Percentiles rank a stretch among this genome's conserved stretches.
These are phyloP conservation scores for Leguminivora glycinivorella DNA, from an alignment of 1,140 invertebrate genomes.

Conservation along the genomic window DNA sequence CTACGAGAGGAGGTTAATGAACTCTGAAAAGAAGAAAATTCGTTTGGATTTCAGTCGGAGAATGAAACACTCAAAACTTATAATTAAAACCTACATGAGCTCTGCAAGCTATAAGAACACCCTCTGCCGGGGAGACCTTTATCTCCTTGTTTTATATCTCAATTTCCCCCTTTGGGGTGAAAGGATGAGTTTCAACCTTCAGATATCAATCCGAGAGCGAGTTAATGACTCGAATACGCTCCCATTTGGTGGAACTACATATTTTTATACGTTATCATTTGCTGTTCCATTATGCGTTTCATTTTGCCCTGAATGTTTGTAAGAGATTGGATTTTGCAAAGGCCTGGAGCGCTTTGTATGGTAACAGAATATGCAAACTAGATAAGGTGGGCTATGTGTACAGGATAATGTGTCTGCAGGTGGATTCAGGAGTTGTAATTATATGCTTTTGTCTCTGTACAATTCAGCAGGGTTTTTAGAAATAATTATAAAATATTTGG, in stretches of 20 bases:
- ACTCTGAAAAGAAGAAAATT: no score
- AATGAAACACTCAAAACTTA: neutral
- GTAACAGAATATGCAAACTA: neutral
- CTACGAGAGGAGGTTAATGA: no score
- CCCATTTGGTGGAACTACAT: conserved; percentile 17
- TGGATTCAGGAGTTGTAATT: neutral
- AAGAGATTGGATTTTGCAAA: conserved; percentile 14
- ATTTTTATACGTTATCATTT: conserved; percentile 28
- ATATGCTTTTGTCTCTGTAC: neutral
- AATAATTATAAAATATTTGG: neutral
- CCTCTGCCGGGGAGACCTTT: conserved; percentile 30
- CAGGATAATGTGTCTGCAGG: neutral
- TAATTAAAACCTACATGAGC: neutral
- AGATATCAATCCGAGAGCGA: conserved; percentile 54
- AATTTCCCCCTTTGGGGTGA: conserved; percentile 54
- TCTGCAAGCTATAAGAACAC: conserved; percentile 4
- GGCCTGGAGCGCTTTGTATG: neutral
- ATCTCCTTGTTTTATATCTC: conserved; percentile 58
- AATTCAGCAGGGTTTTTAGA: neutral
- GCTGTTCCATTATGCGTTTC: conserved; percentile 13
- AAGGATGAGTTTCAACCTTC: conserved; percentile 45
- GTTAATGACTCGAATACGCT: conserved; percentile 55
- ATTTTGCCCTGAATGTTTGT: neutral
- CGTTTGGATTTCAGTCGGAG: no score
- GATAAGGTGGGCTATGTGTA: neutral